Evolutionary conservation across 2,888 invertebrate genomes (phyloP).

Genomic region (Polymixis lichenea): DNA sequence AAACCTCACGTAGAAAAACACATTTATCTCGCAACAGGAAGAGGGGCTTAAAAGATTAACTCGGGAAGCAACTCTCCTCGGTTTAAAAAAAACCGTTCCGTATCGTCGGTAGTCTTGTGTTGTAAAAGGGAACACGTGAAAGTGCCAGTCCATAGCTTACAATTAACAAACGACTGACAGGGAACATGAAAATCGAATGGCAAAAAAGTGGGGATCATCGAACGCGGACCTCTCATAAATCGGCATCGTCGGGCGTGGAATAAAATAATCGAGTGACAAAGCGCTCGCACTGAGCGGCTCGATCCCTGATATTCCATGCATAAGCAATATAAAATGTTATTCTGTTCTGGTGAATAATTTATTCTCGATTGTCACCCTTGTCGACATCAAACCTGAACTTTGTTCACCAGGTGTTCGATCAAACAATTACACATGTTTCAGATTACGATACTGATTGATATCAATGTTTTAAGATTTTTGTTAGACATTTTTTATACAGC

Average conservation of each 20-base stretch:
- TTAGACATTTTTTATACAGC: neutral
- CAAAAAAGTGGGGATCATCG: slow-evolving; percentile 67
- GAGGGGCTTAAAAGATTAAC: slow-evolving; percentile 66
- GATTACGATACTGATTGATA: slow-evolving; percentile 66
- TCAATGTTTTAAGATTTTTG: slow-evolving; percentile 21
- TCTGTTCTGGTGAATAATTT: slow-evolving; percentile 85
- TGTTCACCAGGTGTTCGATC: slow-evolving; percentile 79
- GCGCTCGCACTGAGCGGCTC: slow-evolving; percentile 73
- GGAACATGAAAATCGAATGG: slow-evolving; percentile 68
- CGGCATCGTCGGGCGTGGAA: slow-evolving; percentile 70
- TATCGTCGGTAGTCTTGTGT: slow-evolving; percentile 29
- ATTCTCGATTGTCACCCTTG: slow-evolving; percentile 80
- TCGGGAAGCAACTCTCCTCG: slow-evolving; percentile 50
- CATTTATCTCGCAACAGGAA: slow-evolving; percentile 64
- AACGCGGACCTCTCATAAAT: slow-evolving; percentile 74
- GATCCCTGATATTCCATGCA: slow-evolving; percentile 83
- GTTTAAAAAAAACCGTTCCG: slow-evolving; percentile 55
- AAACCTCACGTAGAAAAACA: slow-evolving; percentile 63
- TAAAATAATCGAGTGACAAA: slow-evolving; percentile 80
- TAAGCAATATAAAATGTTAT: slow-evolving; percentile 84
- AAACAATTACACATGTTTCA: slow-evolving; percentile 76
- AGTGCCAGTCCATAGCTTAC: slow-evolving; percentile 34
- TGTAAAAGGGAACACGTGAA: slow-evolving; percentile 48
- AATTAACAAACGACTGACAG: slow-evolving; percentile 61
- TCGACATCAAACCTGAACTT: slow-evolving; percentile 71